Percentiles rank a stretch among this genome's conserved stretches.
Evolutionary conservation across 2,113 vertebrate species (phyloP).

Genomic region (Coptodon bakossiorum): DNA sequence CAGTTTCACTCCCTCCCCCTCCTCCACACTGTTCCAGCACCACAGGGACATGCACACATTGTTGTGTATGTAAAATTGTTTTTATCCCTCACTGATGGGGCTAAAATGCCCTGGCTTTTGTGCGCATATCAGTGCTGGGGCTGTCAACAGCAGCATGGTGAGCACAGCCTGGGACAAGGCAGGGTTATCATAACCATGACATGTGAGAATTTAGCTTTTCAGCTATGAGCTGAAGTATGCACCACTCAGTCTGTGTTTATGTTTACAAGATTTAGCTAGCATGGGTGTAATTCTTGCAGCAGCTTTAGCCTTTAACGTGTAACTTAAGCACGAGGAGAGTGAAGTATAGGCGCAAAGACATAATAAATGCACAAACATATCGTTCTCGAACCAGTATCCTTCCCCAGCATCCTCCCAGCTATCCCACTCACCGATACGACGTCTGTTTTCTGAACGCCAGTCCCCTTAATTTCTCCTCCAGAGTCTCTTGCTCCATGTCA

Average conservation of each 20-base stretch:
- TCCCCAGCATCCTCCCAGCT: not conserved
- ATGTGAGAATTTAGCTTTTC: not conserved
- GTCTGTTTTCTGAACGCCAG: slow-evolving; percentile 69
- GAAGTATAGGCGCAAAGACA: not conserved
- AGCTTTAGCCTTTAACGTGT: not conserved
- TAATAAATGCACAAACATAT: not conserved
- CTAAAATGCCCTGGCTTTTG: not conserved
- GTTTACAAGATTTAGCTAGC: not conserved
- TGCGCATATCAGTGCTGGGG: not conserved
- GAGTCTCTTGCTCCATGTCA: slow-evolving; percentile 59
- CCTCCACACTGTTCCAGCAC: slow-evolving; percentile 3
- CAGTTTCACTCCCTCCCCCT: not conserved
- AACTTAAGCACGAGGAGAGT: not conserved
- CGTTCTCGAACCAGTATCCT: not conserved
- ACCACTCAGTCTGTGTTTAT: not conserved
- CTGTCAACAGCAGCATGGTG: not conserved
- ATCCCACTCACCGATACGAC: slow-evolving; percentile 63
- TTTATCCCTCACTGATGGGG: not conserved
- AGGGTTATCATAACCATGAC: not conserved
- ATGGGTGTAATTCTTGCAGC: not conserved
- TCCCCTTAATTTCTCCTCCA: slow-evolving; percentile 63
- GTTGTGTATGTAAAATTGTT: not conserved
- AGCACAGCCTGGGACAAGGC: not conserved
- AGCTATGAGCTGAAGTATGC: not conserved
- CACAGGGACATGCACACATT: not conserved